A percentile compares a stretch with the other conserved stretches of the same genome.
Evolutionary conservation across 2,113 vertebrate genomes (phyloP).

Genomic region (Casuarius casuarius): DNA sequence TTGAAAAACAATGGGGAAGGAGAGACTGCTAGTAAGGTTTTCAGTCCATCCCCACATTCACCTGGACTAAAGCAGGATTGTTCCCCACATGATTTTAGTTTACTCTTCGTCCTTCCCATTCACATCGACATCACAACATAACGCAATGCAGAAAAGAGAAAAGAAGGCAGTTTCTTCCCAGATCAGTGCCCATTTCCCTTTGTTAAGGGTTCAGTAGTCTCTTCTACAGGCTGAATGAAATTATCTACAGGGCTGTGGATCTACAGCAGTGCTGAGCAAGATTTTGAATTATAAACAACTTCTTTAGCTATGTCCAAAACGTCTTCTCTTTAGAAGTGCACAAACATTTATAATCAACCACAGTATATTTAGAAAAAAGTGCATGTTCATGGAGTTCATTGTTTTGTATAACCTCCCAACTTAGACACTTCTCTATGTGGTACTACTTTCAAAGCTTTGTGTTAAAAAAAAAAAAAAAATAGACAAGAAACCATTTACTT

Average conservation of each 20-base stretch:
- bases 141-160: not conserved
- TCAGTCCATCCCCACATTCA: not conserved
- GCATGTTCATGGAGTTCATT: not conserved
- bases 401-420: not conserved
- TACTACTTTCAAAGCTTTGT: not conserved
- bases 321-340: not conserved
- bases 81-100: not conserved
- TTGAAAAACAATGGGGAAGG: not conserved
- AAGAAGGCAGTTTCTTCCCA: not conserved
- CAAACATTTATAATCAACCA: not conserved
- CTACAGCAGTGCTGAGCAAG: not conserved
- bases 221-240: not conserved
- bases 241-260: not conserved
- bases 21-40: not conserved
- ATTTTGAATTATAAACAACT: not conserved
- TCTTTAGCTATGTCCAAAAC: not conserved
- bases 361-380: not conserved
- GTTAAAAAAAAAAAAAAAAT: not conserved
- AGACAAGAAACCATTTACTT: not conserved
- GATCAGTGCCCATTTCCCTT: not conserved
- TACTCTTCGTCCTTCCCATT: not conserved
- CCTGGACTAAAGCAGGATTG: not conserved
- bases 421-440: not conserved
- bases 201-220: not conserved
- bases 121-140: not conserved